phyloP scores from a whole-genome alignment of 1,140 invertebrate genomes.

The Diorhabda sublineata region DNA sequence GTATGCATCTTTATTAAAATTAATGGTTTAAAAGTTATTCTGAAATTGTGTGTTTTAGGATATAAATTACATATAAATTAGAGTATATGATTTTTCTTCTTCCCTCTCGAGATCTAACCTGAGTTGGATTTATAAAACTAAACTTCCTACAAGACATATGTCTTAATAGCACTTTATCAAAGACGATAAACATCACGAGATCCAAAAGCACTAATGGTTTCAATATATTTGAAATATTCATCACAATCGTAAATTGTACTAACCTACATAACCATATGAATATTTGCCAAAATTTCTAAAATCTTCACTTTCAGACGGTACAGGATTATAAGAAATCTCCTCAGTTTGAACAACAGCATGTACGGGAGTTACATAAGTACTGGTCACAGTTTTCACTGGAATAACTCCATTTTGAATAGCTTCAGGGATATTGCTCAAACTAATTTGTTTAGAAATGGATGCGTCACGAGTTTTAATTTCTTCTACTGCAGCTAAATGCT shows the following conservation, averaged over 20 bases:
- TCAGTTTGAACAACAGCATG: constrained; percentile 17
- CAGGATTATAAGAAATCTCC: constrained; percentile 32
- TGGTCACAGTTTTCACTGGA: constrained; percentile 26
- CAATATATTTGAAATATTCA: no score
- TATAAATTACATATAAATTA: no score
- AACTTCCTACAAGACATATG: no score
- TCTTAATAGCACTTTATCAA: no score
- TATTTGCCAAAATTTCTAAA: constrained; percentile 62
- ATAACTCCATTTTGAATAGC: constrained; percentile 25
- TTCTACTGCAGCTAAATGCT: constrained; percentile 40
- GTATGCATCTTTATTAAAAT: no score
- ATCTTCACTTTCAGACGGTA: constrained; percentile 49
- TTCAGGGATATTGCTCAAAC: constrained; percentile 31
- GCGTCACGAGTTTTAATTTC: constrained; percentile 29
- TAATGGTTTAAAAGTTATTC: no score
- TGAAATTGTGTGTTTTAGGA: no score
- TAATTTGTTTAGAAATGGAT: constrained; percentile 25
- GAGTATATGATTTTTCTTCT: no score
- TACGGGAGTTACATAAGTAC: constrained; percentile 7
- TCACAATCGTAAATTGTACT: neutral
- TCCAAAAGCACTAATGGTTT: no score
- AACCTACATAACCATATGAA: constrained; percentile 58
- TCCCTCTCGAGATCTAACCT: no score
- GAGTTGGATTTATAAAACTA: no score
- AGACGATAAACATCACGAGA: no score